phyloP scores from a whole-genome alignment of 2,888 invertebrate species.

The Drosophila multiciliata region DNA sequence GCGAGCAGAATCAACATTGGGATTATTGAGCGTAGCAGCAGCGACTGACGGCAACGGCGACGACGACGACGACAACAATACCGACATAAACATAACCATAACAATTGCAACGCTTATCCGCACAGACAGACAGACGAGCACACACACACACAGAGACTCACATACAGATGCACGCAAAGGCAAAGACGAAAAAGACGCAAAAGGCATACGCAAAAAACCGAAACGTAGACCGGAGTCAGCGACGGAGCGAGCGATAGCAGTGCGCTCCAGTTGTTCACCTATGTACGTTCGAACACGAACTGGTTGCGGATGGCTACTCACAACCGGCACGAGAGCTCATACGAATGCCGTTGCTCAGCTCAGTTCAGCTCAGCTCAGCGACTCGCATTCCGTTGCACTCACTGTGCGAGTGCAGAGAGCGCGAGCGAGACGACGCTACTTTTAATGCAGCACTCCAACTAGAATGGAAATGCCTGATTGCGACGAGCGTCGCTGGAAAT shows the following conservation, averaged over 20 bases:
- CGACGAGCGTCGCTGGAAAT: constrained; percentile 43
- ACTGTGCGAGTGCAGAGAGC: constrained; percentile 24
- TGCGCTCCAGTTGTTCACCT: constrained; percentile 83
- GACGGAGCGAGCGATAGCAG: constrained; percentile 48
- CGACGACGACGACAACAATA: constrained; percentile 39
- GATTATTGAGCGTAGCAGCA: constrained; percentile 59
- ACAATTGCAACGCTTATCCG: constrained; percentile 67
- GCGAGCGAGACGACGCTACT: constrained; percentile 58
- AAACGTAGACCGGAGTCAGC: constrained; percentile 45
- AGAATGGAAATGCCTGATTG: constrained; percentile 50
- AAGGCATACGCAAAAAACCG: constrained; percentile 37
- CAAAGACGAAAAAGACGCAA: constrained; percentile 18
- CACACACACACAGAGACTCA: constrained; percentile 27
- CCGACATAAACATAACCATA: constrained; percentile 66
- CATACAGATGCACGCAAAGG: constrained; percentile 47
- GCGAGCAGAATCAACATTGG: constrained; percentile 66
- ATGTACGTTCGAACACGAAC: constrained; percentile 85
- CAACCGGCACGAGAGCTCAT: constrained; percentile 64
- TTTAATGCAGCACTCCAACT: constrained; percentile 51
- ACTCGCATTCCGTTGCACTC: constrained; percentile 72
- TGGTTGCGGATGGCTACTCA: constrained; percentile 76
- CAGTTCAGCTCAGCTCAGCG: constrained; percentile 20
- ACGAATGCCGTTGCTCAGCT: constrained; percentile 67
- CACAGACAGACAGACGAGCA: constrained; percentile 37
- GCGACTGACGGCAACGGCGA: constrained; percentile 35